phyloP scores from a whole-genome alignment of 2,888 invertebrate genomes.

The Ornithoptera priamus region DNA sequence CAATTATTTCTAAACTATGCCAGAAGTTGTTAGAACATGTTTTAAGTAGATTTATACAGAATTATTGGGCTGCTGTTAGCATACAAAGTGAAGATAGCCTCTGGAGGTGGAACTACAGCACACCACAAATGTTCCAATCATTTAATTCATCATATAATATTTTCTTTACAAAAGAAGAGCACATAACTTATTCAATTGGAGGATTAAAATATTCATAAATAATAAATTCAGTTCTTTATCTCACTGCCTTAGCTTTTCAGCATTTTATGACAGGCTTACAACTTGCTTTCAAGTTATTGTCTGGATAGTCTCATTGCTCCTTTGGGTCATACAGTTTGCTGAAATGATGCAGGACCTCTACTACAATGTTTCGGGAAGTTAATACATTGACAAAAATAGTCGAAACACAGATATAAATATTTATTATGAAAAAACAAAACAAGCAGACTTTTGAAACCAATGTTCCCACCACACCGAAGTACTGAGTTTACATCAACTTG shows the following conservation, averaged over 20 bases:
- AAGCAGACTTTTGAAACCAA: constrained; percentile 35
- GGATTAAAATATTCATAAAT: constrained; percentile 66
- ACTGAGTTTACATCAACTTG: constrained; percentile 42
- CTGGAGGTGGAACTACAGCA: constrained; percentile 57
- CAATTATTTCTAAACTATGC: constrained; percentile 47
- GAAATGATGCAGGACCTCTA: no score
- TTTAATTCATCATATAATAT: constrained; percentile 60
- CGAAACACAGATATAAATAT: constrained; percentile 30
- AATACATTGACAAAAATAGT: constrained; percentile 5
- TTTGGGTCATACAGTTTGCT: no score
- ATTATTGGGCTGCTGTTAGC: constrained; percentile 63
- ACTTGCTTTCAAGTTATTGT: no score
- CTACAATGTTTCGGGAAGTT: no score
- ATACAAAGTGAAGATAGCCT: constrained; percentile 63
- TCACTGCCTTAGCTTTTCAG: no score
- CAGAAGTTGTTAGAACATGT: constrained; percentile 49
- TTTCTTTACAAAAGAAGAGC: constrained; percentile 51
- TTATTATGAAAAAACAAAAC: constrained; percentile 37
- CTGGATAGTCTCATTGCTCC: no score
- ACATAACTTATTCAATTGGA: constrained; percentile 53
- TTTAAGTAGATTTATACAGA: constrained; percentile 44
- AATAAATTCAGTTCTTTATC: not conserved
- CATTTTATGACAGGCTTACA: no score
- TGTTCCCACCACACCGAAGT: constrained; percentile 56
- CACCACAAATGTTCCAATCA: constrained; percentile 58